phyloP scores from a whole-genome alignment of 2,797 vertebrate species.

The Cossypha niveicapilla region DNA sequence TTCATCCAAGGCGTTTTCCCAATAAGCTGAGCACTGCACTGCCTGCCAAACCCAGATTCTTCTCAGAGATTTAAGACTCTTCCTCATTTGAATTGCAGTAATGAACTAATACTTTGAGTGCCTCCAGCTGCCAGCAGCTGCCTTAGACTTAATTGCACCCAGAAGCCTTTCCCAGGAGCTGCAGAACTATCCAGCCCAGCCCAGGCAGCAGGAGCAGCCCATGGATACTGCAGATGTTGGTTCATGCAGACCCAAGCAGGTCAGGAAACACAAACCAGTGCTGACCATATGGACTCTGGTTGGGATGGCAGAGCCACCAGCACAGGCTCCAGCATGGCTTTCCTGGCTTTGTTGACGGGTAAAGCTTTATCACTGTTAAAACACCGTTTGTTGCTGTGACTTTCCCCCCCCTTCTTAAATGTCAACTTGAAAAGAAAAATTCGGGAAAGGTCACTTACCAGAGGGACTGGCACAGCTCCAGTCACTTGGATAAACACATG shows the following conservation, averaged over 20 bases:
- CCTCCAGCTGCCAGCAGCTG: slow-evolving; percentile 62
- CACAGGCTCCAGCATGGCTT: background rate
- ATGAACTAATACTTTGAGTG: slow-evolving; percentile 19
- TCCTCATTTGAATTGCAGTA: slow-evolving; percentile 12
- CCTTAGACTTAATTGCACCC: background rate
- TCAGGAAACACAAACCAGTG: background rate
- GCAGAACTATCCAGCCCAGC: background rate
- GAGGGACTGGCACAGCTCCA: slow-evolving; percentile 32
- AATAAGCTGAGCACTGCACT: background rate
- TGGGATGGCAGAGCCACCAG: background rate
- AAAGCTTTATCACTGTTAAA: slow-evolving; percentile 40
- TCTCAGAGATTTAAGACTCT: slow-evolving; percentile 11
- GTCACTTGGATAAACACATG: slow-evolving; percentile 45
- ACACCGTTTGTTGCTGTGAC: background rate
- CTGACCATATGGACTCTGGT: fast-evolving
- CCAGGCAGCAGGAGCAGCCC: background rate
- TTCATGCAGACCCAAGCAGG: background rate
- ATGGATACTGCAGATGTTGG: fast-evolving
- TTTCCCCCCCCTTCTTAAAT: slow-evolving; percentile 41
- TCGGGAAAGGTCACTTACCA: slow-evolving; percentile 59
- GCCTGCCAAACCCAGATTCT: slow-evolving; percentile 26
- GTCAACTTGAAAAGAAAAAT: slow-evolving; percentile 63
- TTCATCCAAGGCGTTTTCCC: background rate
- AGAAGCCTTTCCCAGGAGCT: background rate
- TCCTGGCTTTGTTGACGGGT: slow-evolving; percentile 34